A percentile compares a stretch with the other conserved stretches of the same genome.
These are phyloP conservation scores for Astreopora myriophthalma DNA, from an alignment of 64 coral and sea anemone species.

Conservation along the genomic window DNA sequence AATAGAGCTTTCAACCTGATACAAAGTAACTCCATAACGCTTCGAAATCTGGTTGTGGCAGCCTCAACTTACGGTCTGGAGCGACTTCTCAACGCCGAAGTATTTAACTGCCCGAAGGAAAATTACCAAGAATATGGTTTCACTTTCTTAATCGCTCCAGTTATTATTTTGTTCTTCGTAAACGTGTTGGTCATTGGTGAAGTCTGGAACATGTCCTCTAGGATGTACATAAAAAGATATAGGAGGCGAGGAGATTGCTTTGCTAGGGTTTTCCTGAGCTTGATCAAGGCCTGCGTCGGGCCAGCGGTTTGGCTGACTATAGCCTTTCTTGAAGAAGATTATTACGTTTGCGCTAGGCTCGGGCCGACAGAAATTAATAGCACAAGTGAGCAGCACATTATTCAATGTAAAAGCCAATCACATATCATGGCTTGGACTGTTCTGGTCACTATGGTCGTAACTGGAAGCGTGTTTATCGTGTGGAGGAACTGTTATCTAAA, in stretches of 20 bases:
- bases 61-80: slow-evolving; percentile 41
- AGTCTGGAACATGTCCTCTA: slow-evolving; percentile 32
- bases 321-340: slow-evolving; percentile 9
- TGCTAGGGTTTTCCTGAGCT: not conserved
- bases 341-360: slow-evolving; percentile 19
- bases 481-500: slow-evolving; percentile 23
- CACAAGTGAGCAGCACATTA: not conserved
- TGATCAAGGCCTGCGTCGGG: slow-evolving; percentile 18
- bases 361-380: not conserved
- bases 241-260: slow-evolving; percentile 19
- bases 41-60: slow-evolving; percentile 10
- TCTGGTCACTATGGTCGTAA: not conserved
- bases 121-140: slow-evolving; percentile 25
- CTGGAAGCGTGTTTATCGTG: not conserved
- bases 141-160: slow-evolving; percentile 19
- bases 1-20: not conserved
- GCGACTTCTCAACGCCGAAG: slow-evolving; percentile 23
- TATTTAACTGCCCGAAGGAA: slow-evolving; percentile 33
- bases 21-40: slow-evolving; percentile 39
- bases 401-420: not conserved
- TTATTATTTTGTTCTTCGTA: slow-evolving; percentile 20
- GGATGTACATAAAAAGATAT: slow-evolving; percentile 26
- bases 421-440: not conserved
- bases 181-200: slow-evolving; percentile 53
- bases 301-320: slow-evolving; percentile 1